Base-by-base conservation (phyloP, 2,113 vertebrate genomes). In the Accipiter virgatus region DNA sequence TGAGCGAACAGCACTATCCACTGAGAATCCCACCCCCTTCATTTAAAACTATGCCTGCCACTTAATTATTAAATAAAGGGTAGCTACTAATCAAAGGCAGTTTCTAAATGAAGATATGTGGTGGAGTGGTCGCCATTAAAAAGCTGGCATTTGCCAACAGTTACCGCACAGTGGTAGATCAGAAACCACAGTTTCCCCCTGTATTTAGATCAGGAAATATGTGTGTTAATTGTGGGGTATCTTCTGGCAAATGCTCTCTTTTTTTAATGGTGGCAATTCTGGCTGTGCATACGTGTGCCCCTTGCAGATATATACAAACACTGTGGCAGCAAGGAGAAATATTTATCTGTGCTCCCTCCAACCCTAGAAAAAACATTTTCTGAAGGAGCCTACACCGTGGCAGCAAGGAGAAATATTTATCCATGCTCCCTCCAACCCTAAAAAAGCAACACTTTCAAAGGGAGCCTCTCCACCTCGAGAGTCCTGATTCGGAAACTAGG, bases 121-220 rank as follows among this genome's bases (percentile, higher is more conserved):
- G 84, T 71, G 50, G 40, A 93, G 29, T 42, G 91, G 91, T 88
- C 3, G 0, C 93, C 85, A 67, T 90, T 97, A 93, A 94, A 91
- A 95, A 86, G 81, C 45, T 94, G 93, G 81, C 87, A 95, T 93
- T 94, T 95, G 87, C 95, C 94, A 94, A 79, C 43, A 86, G 78
- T 80, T 87, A 96, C 94, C 56, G 0, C 88, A 96, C 66, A 83
- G 83, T 95, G 93, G 89, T 66, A 93, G 80, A 82, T 87, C 63
- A 90, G 58, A 88, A 91, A 96, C 93, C 92, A 96, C 73, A 87
- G 59, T 92, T 96, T 95, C 86, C 75, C 90, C 78, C 84, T 38
- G 11, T 88, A 80, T 75, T 95, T 88, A 83, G 43, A 90, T 65
- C 45, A 93, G 94, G 87, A 96, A 96, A 94, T 90, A 85, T 2